Evolutionary conservation across 92 coral and sea anemone genomes (phyloP).

Genomic region (Isaurus tuberculatus): DNA sequence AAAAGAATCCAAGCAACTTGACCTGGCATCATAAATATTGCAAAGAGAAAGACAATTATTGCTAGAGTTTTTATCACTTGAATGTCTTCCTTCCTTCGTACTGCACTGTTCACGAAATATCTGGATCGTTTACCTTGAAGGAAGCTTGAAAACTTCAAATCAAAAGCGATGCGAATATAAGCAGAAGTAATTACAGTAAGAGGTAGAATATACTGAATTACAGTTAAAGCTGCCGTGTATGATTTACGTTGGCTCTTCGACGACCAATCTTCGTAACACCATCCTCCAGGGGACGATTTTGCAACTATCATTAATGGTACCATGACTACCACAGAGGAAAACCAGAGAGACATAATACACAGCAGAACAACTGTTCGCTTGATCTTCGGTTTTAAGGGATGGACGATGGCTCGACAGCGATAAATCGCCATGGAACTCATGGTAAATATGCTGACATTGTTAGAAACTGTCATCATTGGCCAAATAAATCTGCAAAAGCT

Average conservation of each 20-base stretch:
- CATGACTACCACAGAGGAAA: constrained; percentile 30
- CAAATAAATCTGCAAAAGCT: constrained; percentile 61
- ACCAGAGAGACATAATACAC: constrained; percentile 56
- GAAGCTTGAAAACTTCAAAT: constrained; percentile 56
- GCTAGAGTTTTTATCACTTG: constrained; percentile 70
- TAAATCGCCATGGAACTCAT: constrained; percentile 67
- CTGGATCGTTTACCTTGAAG: constrained; percentile 28
- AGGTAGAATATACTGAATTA: constrained; percentile 75
- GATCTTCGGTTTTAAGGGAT: constrained; percentile 61
- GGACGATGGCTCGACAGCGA: constrained; percentile 69
- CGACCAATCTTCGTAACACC: constrained; percentile 73
- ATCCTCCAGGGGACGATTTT: constrained; percentile 57
- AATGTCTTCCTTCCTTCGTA: constrained; percentile 62
- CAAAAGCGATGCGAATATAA: constrained; percentile 72
- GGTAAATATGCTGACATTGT: constrained; percentile 72
- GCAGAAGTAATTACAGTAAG: constrained; percentile 65
- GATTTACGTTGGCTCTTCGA: constrained; percentile 43
- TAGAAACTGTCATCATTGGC: constrained; percentile 76
- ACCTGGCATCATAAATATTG: constrained; percentile 69
- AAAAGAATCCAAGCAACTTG: constrained; percentile 66
- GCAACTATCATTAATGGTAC: constrained; percentile 64
- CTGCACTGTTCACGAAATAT: constrained; percentile 35
- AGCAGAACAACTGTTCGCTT: constrained; percentile 49
- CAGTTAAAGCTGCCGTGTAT: constrained; percentile 67
- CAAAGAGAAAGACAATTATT: constrained; percentile 64